Evolutionary conservation across 92 coral and sea anemone genomes (phyloP).

Genomic region (Galaxea fascicularis): DNA sequence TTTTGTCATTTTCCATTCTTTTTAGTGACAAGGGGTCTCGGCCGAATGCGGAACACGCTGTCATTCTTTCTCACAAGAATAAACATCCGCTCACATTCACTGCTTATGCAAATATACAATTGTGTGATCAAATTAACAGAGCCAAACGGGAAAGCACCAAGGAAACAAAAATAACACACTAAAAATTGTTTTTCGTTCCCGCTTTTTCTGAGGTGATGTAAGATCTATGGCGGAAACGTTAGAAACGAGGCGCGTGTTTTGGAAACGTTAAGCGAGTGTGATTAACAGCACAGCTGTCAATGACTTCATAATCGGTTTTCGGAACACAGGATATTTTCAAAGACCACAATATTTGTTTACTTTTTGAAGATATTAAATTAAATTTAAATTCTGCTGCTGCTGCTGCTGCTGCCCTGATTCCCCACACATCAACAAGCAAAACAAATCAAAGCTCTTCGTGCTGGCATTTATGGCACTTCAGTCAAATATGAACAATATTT

Average conservation of each 20-base stretch:
- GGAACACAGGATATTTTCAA: background rate
- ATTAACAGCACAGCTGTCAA: slow-evolving; percentile 1
- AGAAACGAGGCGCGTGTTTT: background rate
- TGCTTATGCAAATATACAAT: background rate
- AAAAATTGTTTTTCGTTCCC: background rate
- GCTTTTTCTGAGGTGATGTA: background rate
- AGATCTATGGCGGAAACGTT: background rate
- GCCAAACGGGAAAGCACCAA: background rate
- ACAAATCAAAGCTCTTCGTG: background rate
- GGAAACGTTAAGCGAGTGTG: background rate
- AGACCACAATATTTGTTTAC: slow-evolving; percentile 7
- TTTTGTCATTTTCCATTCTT: background rate
- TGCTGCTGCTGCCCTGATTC: background rate
- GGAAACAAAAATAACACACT: background rate
- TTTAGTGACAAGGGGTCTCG: background rate
- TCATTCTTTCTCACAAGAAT: background rate
- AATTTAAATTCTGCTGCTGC: background rate
- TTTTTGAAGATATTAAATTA: background rate
- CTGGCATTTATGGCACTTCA: slow-evolving; percentile 12
- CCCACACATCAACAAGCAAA: slow-evolving; percentile 4
- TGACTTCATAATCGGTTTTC: background rate
- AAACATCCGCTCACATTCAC: slow-evolving; percentile 33
- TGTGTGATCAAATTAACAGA: background rate
- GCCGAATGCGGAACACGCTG: slow-evolving; percentile 11
- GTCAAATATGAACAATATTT: slow-evolving; percentile 13